Evolutionary conservation across 2,797 vertebrate species (phyloP), one percentile per base, ranked within the genome.

Genomic region (Salmo trutta): DNA sequence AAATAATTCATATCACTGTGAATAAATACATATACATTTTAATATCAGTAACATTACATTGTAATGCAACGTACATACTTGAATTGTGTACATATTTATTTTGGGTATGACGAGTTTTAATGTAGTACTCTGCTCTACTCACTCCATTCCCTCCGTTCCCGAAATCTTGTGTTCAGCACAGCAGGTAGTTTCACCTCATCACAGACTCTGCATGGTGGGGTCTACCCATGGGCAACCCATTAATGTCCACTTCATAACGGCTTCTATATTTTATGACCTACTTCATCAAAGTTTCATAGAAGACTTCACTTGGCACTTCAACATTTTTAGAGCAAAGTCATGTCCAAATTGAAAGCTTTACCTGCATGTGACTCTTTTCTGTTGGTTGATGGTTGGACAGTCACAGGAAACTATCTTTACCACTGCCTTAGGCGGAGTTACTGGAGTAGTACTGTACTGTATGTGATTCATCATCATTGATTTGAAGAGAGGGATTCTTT

Each of bases 221-320:
- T 81, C 73, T 81, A 80, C 83, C 83, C 84, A 84, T 71, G 82
- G 83, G 84, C 84, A 81, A 84, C 87, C 79, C 85, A 89, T 91
- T 91, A 90, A 86, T 84, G 81, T 87, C 87, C 85, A 84, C 82
- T 90, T 87, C 84, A 87, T 88, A 84, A 82, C 77, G 8, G 19
- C 74, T 84, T 47, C 41, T 10, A 47, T 92, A 88, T 91, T 90
- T 91, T 83, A 90, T 89, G 84, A 83, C 71, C 76, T 19, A 54
- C 33, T 86, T 84, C 79, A 90, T 91, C 74, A 89, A 92, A 91
- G 29, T 88, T 91, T 87, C 78, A 93, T 80, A 75, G 71, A 29
- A 41, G 68, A 41, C 68, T 70, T 70, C 33, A 19, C 31, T 70
- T 59, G 19, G 51, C 71, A 17, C 56, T 75, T 78, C 78, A 64